Conservation (phyloP, 2,113 vertebrate species). For the Tychaedon coryphoeus region DNA sequence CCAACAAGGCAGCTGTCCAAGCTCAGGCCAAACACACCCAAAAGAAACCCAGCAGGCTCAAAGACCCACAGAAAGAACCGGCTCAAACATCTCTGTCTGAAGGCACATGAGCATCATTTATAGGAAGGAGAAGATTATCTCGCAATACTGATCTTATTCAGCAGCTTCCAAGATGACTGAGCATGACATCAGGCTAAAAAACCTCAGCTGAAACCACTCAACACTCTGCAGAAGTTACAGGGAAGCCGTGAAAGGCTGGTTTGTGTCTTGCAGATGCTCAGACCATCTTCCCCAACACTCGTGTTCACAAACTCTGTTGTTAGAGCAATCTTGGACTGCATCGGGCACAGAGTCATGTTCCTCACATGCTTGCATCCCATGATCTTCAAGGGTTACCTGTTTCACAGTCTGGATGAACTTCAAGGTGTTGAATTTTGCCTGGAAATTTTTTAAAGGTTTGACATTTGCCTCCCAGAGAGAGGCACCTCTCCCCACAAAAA, state of each 20-base stretch:
- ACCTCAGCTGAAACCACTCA: slow-evolving; percentile 16
- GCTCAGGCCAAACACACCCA: rapidly evolving
- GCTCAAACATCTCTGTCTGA: not conserved
- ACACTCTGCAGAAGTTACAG: not conserved
- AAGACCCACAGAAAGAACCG: rapidly evolving
- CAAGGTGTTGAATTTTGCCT: not conserved
- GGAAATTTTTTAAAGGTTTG: not conserved
- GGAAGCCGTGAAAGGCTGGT: not conserved
- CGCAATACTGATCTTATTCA: not conserved
- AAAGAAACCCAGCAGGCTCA: not conserved
- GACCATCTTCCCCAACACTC: not conserved
- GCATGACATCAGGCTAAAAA: not conserved
- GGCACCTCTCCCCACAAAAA: not conserved
- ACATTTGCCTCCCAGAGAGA: not conserved
- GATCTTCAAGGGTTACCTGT: not conserved
- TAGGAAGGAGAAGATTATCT: not conserved
- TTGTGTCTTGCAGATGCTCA: not conserved
- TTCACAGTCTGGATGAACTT: not conserved
- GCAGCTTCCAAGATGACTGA: not conserved
- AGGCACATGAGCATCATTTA: not conserved
- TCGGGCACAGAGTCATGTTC: not conserved
- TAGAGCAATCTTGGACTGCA: not conserved
- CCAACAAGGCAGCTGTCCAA: rapidly evolving
- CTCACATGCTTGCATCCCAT: not conserved
- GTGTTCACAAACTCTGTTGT: not conserved